These are phyloP conservation scores for Scaptomyza montana DNA, from an alignment of 1,140 invertebrate genomes.

Conservation along the genomic window DNA sequence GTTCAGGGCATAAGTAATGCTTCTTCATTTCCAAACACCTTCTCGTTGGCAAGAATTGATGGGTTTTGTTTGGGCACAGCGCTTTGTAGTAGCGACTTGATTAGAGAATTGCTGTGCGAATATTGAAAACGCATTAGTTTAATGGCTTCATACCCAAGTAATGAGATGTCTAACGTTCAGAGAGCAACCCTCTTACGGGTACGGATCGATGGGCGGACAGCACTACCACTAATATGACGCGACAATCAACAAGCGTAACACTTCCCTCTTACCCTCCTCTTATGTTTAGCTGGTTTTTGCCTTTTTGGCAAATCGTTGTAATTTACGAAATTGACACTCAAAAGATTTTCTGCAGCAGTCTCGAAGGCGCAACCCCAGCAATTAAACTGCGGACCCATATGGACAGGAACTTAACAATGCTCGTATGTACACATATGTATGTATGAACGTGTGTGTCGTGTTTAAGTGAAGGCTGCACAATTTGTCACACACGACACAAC, in stretches of 20 bases:
- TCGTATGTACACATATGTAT: background rate
- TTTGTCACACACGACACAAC: slow-evolving; percentile 68
- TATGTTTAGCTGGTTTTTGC: slow-evolving; percentile 22
- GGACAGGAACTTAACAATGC: background rate
- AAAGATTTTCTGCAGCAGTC: slow-evolving; percentile 54
- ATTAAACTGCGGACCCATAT: slow-evolving; percentile 51
- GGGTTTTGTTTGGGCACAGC: background rate
- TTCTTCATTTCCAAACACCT: background rate
- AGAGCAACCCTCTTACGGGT: slow-evolving; percentile 13
- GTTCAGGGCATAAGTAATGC: background rate
- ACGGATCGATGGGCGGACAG: background rate
- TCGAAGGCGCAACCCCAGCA: slow-evolving; percentile 43
- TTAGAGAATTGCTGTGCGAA: slow-evolving; percentile 65
- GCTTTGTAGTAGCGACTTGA: slow-evolving; percentile 29
- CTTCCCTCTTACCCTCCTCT: background rate
- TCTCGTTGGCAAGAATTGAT: background rate
- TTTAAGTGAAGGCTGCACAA: slow-evolving; percentile 50
- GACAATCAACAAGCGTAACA: slow-evolving; percentile 34
- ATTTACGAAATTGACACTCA: slow-evolving; percentile 82
- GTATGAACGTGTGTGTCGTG: slow-evolving; percentile 14
- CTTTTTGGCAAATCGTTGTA: slow-evolving; percentile 74
- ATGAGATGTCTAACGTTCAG: slow-evolving; percentile 15
- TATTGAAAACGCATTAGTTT: slow-evolving; percentile 75
- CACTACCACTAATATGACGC: slow-evolving; percentile 32
- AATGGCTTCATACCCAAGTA: slow-evolving; percentile 60